These are phyloP conservation scores for Megaleporinus macrocephalus DNA, from an alignment of 2,113 vertebrate species.

Conservation along the genomic window DNA sequence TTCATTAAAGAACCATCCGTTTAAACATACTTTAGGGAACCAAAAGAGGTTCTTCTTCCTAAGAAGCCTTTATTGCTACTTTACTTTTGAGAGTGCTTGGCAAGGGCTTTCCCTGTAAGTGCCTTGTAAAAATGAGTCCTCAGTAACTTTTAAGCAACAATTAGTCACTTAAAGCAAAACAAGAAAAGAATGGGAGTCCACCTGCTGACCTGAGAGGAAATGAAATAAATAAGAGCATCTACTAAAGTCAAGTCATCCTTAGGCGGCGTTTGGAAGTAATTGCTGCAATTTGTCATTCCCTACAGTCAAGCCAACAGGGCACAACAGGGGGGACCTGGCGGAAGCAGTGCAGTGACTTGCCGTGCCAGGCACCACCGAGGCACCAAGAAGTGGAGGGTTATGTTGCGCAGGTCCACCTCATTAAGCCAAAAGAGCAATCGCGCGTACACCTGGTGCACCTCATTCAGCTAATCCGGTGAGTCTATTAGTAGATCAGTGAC, in stretches of 20 bases:
- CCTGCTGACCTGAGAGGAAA: not conserved
- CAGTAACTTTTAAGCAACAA: not conserved
- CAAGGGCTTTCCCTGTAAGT: not conserved
- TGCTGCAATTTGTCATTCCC: slow-evolving; percentile 38
- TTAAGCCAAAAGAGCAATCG: not conserved
- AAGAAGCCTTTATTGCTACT: not conserved
- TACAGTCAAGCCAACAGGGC: slow-evolving; percentile 22
- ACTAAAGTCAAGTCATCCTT: slow-evolving; percentile 18
- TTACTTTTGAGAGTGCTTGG: not conserved
- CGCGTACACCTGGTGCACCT: not conserved
- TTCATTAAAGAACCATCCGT: no score
- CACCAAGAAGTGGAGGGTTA: not conserved
- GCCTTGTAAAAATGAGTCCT: no score
- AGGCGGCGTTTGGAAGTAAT: slow-evolving; percentile 27
- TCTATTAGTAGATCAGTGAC: not conserved
- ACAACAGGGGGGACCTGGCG: slow-evolving; percentile 9
- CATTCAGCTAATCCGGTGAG: not conserved
- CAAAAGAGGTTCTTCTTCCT: not conserved
- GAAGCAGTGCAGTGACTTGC: not conserved
- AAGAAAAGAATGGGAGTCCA: not conserved
- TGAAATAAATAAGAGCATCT: slow-evolving; percentile 19
- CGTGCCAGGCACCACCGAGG: slow-evolving; percentile 7
- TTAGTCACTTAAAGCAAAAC: not conserved
- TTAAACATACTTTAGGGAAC: not conserved
- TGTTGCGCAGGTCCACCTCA: slow-evolving; percentile 8